phyloP scores from a whole-genome alignment of 2,113 vertebrate genomes.

The Eudyptes chrysolophus region DNA sequence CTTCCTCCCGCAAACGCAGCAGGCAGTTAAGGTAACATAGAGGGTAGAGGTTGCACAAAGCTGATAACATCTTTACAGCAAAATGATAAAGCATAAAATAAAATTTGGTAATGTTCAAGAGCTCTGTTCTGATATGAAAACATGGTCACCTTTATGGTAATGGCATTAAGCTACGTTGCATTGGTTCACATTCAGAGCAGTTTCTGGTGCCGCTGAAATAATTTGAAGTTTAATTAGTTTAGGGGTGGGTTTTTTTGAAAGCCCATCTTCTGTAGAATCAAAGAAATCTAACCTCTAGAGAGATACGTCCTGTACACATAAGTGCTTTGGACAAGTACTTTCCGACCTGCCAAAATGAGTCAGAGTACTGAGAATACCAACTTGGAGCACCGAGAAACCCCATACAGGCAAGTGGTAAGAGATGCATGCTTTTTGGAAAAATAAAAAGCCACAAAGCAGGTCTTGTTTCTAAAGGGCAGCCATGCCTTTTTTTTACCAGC shows the following conservation, averaged over 20 bases:
- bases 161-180: rapidly evolving
- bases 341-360: not conserved
- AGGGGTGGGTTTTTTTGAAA: not conserved
- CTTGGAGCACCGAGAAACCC: not conserved
- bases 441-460: not conserved
- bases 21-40: not conserved
- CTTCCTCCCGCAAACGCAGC: not conserved
- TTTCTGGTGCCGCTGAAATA: not conserved
- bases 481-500: not conserved
- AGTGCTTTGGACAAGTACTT: not conserved
- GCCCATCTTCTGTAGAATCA: not conserved
- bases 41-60: not conserved
- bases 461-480: not conserved
- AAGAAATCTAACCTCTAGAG: not conserved
- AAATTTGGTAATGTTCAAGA: not conserved
- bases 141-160: rapidly evolving
- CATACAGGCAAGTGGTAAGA: rapidly evolving
- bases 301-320: not conserved
- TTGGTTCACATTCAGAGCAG: not conserved
- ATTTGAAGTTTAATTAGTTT: not conserved
- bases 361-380: not conserved
- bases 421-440: rapidly evolving
- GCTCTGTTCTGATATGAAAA: not conserved
- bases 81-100: not conserved
- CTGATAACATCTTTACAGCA: not conserved